Base-by-base conservation (phyloP, 2,888 invertebrate genomes). In the Pristionchus fissidentatus region DNA sequence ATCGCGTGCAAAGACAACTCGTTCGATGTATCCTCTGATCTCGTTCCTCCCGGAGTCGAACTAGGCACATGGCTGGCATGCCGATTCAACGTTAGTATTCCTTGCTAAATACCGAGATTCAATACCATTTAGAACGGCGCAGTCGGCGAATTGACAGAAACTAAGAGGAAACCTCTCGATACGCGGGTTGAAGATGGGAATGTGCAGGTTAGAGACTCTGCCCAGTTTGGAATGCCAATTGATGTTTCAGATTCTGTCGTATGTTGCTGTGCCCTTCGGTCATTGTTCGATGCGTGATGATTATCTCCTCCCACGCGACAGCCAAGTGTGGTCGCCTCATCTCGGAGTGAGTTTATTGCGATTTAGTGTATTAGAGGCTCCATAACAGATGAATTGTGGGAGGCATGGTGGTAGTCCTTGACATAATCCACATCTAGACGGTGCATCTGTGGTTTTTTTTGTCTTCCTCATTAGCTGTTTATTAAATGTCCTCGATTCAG, bases 241-340 rank as follows among this genome's bases (percentile, higher is more conserved):
- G n/a, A n/a, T n/a, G n/a, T 62, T 32, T 3, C 35, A 66, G 66
- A n/a, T 66, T n/a, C 38, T 66, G 1, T 32, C 66, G 5, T 66
- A 66, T n/a, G 32, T 66, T 19, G 22, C 66, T 5, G 38, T 66
- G 1, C 38, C 38, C 2, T n/a, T 38, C 15, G 66, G 66, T 5
- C 66, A 66, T 22, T 38, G 66, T 22, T 66, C 66, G 8, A 66
- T 32, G 0, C 35, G 66, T 8, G 66, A 66, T 38, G 19, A 5
- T 5, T 66, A 29, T 8, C 4, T 66, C 22, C 66, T 38, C 22
- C 66, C 41, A 22, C 5, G 4, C 10, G 29, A 15, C 0, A 41
- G 22, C 19, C 35, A 41, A 38, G 66, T 66, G 4, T 66, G 66
- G 66, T 66, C 66, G 19, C 66, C 66, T 19, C 66, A 66, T 41